These are phyloP conservation scores for Micropterix aruncella DNA, from an alignment of 2,888 invertebrate species.

Conservation along the genomic window DNA sequence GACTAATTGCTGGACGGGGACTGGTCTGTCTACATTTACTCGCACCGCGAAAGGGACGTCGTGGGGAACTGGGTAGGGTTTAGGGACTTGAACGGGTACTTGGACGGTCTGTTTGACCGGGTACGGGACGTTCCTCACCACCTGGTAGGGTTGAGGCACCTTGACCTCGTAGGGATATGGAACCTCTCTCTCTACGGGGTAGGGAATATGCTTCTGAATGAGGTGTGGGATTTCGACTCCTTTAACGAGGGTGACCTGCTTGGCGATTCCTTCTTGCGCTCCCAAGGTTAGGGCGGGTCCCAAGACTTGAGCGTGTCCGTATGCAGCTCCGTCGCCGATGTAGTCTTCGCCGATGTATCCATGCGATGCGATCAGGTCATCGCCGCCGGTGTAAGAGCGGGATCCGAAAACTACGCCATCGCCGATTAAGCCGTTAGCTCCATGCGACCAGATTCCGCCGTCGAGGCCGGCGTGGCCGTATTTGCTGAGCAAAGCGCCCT, in stretches of 20 bases:
- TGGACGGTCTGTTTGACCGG: constrained; percentile 69
- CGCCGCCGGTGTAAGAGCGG: neutral
- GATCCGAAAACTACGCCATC: neutral
- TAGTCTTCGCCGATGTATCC: neutral
- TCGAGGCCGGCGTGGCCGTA: neutral
- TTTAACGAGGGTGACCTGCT: constrained; percentile 50
- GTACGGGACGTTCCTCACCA: constrained; percentile 52
- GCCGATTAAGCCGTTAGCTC: neutral
- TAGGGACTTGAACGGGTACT: constrained; percentile 63
- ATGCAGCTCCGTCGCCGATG: neutral
- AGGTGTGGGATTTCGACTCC: constrained; percentile 50
- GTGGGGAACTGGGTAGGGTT: constrained; percentile 68
- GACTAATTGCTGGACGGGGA: constrained; percentile 64
- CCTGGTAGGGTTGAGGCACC: constrained; percentile 57
- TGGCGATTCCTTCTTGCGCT: constrained; percentile 38
- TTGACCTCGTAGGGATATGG: constrained; percentile 55
- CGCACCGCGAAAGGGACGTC: constrained; percentile 55
- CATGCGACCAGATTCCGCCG: neutral
- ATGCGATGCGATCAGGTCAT: neutral
- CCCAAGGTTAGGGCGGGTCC: constrained; percentile 16
- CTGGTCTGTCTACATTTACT: constrained; percentile 62
- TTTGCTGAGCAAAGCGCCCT: neutral
- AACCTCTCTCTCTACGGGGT: constrained; percentile 49
- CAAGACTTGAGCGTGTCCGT: neutral
- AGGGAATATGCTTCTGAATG: constrained; percentile 46